These are phyloP conservation scores for Drosophila sturtevanti DNA, from an alignment of 1,140 invertebrate species.

Conservation along the genomic window DNA sequence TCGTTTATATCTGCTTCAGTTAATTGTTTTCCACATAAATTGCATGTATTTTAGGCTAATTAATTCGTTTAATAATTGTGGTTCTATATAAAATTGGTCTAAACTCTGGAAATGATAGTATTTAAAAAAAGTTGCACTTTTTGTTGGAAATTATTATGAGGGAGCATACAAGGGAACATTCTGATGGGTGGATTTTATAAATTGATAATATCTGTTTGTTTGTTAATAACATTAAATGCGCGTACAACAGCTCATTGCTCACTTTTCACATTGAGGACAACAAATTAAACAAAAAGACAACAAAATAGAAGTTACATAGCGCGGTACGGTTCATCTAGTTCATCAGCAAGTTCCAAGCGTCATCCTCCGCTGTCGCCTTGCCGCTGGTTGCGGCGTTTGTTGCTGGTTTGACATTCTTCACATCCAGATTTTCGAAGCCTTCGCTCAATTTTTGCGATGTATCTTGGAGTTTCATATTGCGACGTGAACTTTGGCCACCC, in stretches of 20 bases:
- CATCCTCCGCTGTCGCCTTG: slow-evolving; percentile 83
- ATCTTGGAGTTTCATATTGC: slow-evolving; percentile 69
- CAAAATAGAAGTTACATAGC: slow-evolving; percentile 48
- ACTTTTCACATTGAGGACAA: slow-evolving; percentile 39
- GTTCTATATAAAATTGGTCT: slow-evolving; percentile 78
- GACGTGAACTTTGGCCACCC: slow-evolving; percentile 51
- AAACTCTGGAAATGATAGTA: slow-evolving; percentile 60
- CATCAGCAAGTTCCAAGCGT: slow-evolving; percentile 85
- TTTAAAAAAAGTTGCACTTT: slow-evolving; percentile 16
- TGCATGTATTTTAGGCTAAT: slow-evolving; percentile 51
- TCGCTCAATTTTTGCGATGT: slow-evolving; percentile 80
- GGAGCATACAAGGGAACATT: not conserved
- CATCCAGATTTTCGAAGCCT: slow-evolving; percentile 84
- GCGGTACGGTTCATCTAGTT: slow-evolving; percentile 76
- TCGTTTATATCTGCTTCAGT: not conserved
- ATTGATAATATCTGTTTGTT: slow-evolving; percentile 35
- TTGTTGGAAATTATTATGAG: slow-evolving; percentile 30
- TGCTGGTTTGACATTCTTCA: slow-evolving; percentile 80
- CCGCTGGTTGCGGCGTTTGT: slow-evolving; percentile 50
- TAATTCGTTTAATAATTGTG: slow-evolving; percentile 60
- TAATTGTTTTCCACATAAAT: slow-evolving; percentile 6
- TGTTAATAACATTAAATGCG: slow-evolving; percentile 72
- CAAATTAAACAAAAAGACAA: slow-evolving; percentile 58
- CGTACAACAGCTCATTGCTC: slow-evolving; percentile 48
- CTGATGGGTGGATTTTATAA: slow-evolving; percentile 9